These are phyloP conservation scores for Epistrophe eligans DNA, from an alignment of 2,888 invertebrate species.

Conservation along the genomic window DNA sequence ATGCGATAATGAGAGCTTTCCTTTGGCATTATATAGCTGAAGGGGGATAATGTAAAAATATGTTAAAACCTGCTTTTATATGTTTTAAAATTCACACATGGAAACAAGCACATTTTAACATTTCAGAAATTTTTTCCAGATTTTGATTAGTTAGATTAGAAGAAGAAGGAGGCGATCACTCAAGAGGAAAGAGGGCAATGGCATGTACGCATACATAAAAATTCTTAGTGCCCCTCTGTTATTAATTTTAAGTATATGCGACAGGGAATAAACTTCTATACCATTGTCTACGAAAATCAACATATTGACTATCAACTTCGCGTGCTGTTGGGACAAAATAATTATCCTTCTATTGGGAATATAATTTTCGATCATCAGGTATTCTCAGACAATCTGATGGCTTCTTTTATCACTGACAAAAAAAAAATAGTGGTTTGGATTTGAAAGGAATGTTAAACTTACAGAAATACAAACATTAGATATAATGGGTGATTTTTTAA, in stretches of 20 bases:
- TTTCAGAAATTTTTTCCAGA: not conserved
- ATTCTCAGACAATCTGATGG: not conserved
- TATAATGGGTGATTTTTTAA: too few species aligned
- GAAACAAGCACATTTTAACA: not conserved
- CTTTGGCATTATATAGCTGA: not conserved
- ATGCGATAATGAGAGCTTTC: conserved; percentile 17
- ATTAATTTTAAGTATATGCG: not conserved
- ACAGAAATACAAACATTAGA: too few species aligned
- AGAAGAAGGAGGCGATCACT: not conserved
- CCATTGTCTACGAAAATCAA: not conserved
- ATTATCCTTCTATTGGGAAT: not conserved
- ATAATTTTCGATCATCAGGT: not conserved
- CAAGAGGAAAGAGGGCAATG: not conserved
- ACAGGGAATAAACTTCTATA: not conserved
- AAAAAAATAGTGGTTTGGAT: not conserved
- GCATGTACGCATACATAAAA: not conserved
- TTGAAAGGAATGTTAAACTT: not conserved
- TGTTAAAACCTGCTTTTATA: not conserved
- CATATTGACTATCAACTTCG: not conserved
- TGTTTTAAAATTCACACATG: conserved; percentile 3
- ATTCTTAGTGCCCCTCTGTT: not conserved
- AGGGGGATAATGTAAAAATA: conserved; percentile 1
- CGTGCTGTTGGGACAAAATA: not conserved
- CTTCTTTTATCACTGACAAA: not conserved
- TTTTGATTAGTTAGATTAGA: not conserved